A percentile compares a stretch with the other conserved stretches of the same genome.
Evolutionary conservation across 2,888 invertebrate genomes (phyloP).

Genomic region (Athetis lepigone): DNA sequence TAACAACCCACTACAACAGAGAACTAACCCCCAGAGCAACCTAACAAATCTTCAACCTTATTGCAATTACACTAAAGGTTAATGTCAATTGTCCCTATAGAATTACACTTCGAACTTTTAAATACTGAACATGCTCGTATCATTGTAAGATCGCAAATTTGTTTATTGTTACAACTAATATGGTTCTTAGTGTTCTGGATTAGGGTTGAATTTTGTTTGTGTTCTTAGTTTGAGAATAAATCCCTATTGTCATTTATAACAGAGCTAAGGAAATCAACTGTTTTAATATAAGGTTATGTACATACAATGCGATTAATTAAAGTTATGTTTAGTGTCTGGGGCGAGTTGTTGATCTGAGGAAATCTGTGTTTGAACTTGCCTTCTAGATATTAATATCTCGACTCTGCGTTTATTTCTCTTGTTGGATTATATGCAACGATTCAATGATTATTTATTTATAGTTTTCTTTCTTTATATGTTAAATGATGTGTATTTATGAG

Average conservation of each 20-base stretch:
- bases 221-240: constrained; percentile 66
- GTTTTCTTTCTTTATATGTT: constrained; percentile 5
- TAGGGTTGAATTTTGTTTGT: constrained; percentile 64
- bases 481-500: too few relatives aligned
- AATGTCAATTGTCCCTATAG: constrained; percentile 20
- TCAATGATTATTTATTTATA: constrained; percentile 8
- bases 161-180: constrained; percentile 59
- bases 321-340: constrained; percentile 65
- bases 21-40: constrained; percentile 18
- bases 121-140: constrained; percentile 68
- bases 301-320: constrained; percentile 78
- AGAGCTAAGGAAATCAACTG: constrained; percentile 75
- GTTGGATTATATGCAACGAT: constrained; percentile 8
- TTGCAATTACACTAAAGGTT: constrained; percentile 10
- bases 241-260: constrained; percentile 78
- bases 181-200: constrained; percentile 61
- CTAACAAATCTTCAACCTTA: constrained; percentile 47
- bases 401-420: constrained; percentile 24
- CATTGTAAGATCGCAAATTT: constrained; percentile 72
- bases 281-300: constrained; percentile 77
- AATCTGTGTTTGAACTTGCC: constrained; percentile 52
- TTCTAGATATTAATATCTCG: constrained; percentile 40
- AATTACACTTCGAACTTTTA: constrained; percentile 60
- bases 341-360: constrained; percentile 54
- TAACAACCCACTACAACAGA: constrained; percentile 47